phyloP scores from a whole-genome alignment of 2,888 invertebrate species.

The Epicampocera succincta region DNA sequence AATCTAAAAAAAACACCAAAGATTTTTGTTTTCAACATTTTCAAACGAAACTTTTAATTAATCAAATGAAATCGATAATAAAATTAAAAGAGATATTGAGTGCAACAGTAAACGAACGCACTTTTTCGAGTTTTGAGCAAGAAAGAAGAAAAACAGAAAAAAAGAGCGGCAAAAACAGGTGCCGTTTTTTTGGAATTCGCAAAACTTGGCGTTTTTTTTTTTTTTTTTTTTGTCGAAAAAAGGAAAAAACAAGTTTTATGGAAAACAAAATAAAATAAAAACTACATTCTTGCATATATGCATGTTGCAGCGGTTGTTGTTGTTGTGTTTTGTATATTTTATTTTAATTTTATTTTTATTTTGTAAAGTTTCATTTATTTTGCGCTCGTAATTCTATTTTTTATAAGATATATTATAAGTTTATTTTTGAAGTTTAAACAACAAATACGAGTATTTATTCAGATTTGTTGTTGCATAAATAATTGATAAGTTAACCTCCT shows the following conservation, averaged over 20 bases:
- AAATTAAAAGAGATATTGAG: conserved; percentile 5
- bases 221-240: not conserved
- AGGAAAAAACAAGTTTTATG: conserved; percentile 38
- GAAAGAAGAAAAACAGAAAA: not conserved
- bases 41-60: conserved; percentile 46
- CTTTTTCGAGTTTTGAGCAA: conserved; percentile 22
- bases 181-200: conserved; percentile 15
- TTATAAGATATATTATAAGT: conserved; percentile 4
- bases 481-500: conserved; percentile 68
- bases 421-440: conserved; percentile 35
- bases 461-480: conserved; percentile 35
- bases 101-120: conserved; percentile 48
- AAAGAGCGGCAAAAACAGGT: conserved; percentile 10
- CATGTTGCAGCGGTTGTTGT: too few species aligned
- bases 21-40: conserved; percentile 11
- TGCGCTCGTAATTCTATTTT: not conserved
- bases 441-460: conserved; percentile 31
- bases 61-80: conserved; percentile 48
- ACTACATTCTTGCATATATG: conserved; percentile 59
- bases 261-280: conserved; percentile 6
- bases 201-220: conserved; percentile 22
- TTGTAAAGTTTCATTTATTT: conserved; percentile 17
- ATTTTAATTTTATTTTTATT: conserved; percentile 9
- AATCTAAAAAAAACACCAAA: not conserved
- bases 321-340: conserved; percentile 25